These are phyloP conservation scores for Trichopoda pennipes DNA, from an alignment of 2,888 invertebrate species.

Conservation along the genomic window DNA sequence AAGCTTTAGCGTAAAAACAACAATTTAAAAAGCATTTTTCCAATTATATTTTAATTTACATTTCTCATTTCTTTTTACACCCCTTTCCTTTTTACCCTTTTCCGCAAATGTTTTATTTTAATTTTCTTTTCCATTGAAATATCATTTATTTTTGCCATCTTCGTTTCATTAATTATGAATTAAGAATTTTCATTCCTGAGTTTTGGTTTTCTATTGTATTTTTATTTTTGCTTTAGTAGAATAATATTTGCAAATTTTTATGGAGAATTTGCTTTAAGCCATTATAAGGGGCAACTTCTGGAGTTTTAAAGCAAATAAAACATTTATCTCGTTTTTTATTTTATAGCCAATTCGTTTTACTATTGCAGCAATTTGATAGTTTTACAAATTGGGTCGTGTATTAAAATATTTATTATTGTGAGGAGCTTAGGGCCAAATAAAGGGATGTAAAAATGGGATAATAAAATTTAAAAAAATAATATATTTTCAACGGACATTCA, in stretches of 20 bases:
- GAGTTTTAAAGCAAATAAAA: constrained; percentile 27
- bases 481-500: neutral
- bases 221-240: neutral
- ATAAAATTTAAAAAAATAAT: too few species aligned
- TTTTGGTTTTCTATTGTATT: constrained; percentile 33
- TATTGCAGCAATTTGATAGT: neutral
- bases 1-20: too few species aligned
- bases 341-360: neutral
- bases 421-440: too few species aligned
- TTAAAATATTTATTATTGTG: constrained; percentile 38
- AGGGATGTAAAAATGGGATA: too few species aligned
- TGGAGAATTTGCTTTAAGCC: too few species aligned
- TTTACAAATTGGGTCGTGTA: constrained; percentile 4
- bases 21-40: neutral
- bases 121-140: constrained; percentile 5
- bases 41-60: constrained; percentile 59
- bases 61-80: constrained; percentile 6
- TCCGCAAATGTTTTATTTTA: too few species aligned
- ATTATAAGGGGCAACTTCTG: neutral
- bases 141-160: constrained; percentile 59
- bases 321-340: constrained; percentile 23
- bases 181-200: constrained; percentile 56
- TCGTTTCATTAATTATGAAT: constrained; percentile 64
- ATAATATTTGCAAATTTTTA: too few species aligned
- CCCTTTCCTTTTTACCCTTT: too few species aligned